phyloP scores from a whole-genome alignment of 2,113 vertebrate species.

The Gopherus evgoodei region DNA sequence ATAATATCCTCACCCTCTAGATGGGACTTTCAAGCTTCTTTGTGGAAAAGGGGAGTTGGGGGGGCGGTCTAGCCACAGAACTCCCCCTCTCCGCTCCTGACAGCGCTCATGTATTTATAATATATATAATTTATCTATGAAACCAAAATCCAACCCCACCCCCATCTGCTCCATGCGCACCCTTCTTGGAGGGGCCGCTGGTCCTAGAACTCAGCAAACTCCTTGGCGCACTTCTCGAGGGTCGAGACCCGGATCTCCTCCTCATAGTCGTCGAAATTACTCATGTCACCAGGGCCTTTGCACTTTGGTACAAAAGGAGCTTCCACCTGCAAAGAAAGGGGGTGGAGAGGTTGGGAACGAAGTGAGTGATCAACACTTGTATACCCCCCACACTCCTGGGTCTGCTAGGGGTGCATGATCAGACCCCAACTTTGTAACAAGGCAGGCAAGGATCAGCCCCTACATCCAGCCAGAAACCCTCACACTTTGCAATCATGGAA shows the following conservation, averaged over 20 bases:
- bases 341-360: not conserved
- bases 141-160: no score
- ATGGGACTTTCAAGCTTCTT: not conserved
- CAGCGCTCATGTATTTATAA: no score
- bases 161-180: no score
- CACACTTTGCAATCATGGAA: not conserved
- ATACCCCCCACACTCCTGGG: no score
- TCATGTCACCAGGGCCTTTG: slow-evolving; percentile 94
- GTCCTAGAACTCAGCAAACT: slow-evolving; percentile 92
- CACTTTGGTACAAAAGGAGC: slow-evolving; percentile 94
- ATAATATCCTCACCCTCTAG: not conserved
- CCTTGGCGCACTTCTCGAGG: slow-evolving; percentile 93
- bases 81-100: no score
- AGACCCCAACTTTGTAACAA: no score
- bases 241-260: slow-evolving; percentile 92
- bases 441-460: no score
- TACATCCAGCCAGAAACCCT: not conserved
- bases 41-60: not conserved
- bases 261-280: slow-evolving; percentile 93
- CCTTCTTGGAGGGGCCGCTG: slow-evolving; percentile 21
- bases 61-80: no score
- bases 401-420: no score
- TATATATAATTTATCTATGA: no score
- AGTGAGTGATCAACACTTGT: not conserved
- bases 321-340: slow-evolving; percentile 81